Base-by-base conservation (phyloP, 2,113 vertebrate species). In the Elephas maximus region DNA sequence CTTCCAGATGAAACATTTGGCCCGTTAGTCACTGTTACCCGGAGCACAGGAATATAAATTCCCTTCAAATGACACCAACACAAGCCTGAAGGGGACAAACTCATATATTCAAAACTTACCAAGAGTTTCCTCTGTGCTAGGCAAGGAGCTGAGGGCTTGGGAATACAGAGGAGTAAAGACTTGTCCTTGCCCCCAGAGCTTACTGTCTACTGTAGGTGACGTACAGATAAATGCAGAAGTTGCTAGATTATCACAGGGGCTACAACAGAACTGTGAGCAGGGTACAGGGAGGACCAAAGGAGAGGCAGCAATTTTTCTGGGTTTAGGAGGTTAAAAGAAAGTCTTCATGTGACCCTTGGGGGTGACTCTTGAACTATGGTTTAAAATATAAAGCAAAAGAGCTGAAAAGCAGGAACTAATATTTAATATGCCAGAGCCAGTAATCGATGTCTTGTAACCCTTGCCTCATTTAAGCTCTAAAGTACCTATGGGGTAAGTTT, bases 41-140 rank as follows among this genome's bases (percentile, higher is more conserved):
- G 21, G 8, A 57, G 24, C 41, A n/a, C 2, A 53, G 28, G 48
- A 63, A 62, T 12, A 91, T 3, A 73, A 81, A 60, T 33, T 69
- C 28, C 73, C 20, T 23, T 53, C 53, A 65, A 45, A 73, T 48
- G 28, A 48, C 60, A 37, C 6, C n/a, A 48, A 37, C 24, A 26
- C 0, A 0, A 67, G 30, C 3, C 12, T 1, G 2, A 48, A 69
- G 33, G 80, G 81, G 17, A 89, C 11, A 88, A 73, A 20, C 0
- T 44, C 41, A 79, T 5, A 4, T 21, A 18, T 62, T 63, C 67
- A 62, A n/a, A 79, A 87, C 5, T 20, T 44, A 73, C 18, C 3
- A 0, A 48, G 21, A 0, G 6, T 62, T 41, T 62, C 28, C 76
- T 53, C 78, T 24, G 28, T 2, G 8, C 51, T 51, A 26, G 82